Percentiles rank a stretch among this genome's conserved stretches.
These are phyloP conservation scores for Ciconia nigra DNA, from an alignment of 2,797 vertebrate species.

Conservation along the genomic window DNA sequence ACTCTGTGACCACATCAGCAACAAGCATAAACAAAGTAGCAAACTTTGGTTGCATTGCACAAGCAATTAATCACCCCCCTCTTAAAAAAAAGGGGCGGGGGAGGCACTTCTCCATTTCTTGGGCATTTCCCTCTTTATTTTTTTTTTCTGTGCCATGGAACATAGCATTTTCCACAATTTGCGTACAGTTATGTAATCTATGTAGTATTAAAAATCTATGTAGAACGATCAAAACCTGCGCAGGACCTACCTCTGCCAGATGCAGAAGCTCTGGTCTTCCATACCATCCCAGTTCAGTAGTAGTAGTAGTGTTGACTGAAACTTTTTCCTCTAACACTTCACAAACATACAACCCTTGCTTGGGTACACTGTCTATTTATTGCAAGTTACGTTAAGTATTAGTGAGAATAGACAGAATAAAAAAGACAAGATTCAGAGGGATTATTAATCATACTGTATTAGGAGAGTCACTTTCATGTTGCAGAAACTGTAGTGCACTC, in stretches of 20 bases:
- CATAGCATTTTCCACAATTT: background rate
- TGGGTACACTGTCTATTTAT: background rate
- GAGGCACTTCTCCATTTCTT: background rate
- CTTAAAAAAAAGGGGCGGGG: accelerated
- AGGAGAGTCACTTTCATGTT: background rate
- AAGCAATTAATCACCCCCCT: background rate
- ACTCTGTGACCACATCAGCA: background rate
- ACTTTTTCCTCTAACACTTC: background rate
- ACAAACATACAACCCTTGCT: background rate
- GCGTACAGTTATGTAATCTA: background rate
- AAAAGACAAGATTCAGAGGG: background rate
- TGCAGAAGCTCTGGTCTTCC: background rate
- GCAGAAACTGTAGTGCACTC: background rate
- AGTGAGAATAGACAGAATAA: background rate
- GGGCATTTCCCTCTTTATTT: background rate
- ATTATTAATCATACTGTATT: background rate
- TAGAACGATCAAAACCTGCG: background rate
- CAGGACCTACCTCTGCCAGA: background rate
- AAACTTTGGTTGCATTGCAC: background rate
- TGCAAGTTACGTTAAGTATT: background rate
- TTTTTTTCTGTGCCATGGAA: background rate
- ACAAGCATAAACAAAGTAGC: conserved; percentile 4
- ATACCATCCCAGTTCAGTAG: background rate
- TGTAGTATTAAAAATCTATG: accelerated
- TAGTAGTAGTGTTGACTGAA: background rate